Base-by-base conservation (phyloP, 2,888 invertebrate species). In the Agrochola lota region DNA sequence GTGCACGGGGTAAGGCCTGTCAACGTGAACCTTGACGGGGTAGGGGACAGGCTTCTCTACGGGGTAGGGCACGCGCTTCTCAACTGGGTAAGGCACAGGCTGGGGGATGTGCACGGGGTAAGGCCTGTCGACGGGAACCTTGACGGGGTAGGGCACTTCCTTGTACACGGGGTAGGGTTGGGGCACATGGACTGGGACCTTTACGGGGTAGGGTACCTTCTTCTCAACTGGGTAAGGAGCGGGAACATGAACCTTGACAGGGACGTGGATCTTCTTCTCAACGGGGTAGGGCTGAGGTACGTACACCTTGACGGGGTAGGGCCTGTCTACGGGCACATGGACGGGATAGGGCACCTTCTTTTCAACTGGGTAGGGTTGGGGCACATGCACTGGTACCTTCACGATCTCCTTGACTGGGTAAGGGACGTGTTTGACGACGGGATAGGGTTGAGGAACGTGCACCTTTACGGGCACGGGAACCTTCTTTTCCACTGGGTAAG, bases 311-410 rank as follows among this genome's bases (percentile, higher is more conserved):
- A 95, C 95, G 87, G 97, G 97, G 12, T 93, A 92, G 46, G 97
- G 97, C 90, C 97, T 97, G 92, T 97, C 97, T 85, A 97, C 96
- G 17, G 91, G 97, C 6, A 97, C 96, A 83, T 97, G 97, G 5
- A 97, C 97, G 74, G 97, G 97, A 94, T 96, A 96, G 57, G 97
- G 97, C 55, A 97, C 94, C 85, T 97, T 96, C 92, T 97, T 97
- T 81, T 97, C 97, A 40, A 98, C 98, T 46, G 98, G 98, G 95
- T 98, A 98, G 70, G 98, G 98, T 81, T 97, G 97, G 52, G 98
- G 98, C 71, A 97, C 97, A 79, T 97, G 97, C 17, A 97, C 97
- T 80, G 97, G 97, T 84, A 97, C 96, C 93, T 97, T 97, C 62
- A 97, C 95, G 81, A 96, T 93, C 88, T 97, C 97, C 91, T 98